Evolutionary conservation across 2,113 vertebrate genomes (phyloP).

Genomic region (Scolopax mira): DNA sequence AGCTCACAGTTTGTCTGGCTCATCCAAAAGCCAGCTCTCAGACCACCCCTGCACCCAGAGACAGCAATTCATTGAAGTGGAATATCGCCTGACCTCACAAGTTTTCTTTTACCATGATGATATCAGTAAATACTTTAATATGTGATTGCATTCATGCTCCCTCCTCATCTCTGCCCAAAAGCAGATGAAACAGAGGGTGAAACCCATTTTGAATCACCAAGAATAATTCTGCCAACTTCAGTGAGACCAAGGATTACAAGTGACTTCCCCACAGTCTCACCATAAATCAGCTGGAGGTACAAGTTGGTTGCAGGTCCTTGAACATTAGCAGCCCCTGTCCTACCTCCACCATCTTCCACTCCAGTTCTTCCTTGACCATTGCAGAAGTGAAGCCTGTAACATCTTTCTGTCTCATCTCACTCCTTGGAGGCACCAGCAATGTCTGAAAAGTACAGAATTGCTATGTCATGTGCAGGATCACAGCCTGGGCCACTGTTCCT

Average conservation of each 20-base stretch:
- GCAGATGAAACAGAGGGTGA: not conserved
- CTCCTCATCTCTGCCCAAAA: not conserved
- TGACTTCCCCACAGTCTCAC: accelerated
- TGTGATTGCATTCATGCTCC: not conserved
- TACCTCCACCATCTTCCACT: not conserved
- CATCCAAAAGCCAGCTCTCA: not conserved
- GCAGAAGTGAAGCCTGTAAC: not conserved
- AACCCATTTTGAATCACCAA: not conserved
- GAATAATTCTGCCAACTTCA: not conserved
- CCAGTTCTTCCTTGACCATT: not conserved
- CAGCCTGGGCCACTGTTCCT: not conserved
- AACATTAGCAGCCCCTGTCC: not conserved
- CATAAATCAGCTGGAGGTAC: not conserved
- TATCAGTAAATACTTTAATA: accelerated
- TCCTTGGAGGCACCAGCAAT: not conserved
- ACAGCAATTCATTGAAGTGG: not conserved
- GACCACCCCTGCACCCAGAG: not conserved
- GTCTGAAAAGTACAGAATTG: not conserved
- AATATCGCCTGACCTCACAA: not conserved
- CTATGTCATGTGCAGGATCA: not conserved
- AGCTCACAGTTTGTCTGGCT: not conserved
- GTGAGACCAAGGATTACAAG: not conserved
- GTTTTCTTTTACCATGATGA: not conserved
- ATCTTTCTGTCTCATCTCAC: not conserved
- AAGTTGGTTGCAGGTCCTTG: not conserved